These are phyloP conservation scores for Vollenhovia emeryi DNA, from an alignment of 1,140 invertebrate species.

Conservation along the genomic window DNA sequence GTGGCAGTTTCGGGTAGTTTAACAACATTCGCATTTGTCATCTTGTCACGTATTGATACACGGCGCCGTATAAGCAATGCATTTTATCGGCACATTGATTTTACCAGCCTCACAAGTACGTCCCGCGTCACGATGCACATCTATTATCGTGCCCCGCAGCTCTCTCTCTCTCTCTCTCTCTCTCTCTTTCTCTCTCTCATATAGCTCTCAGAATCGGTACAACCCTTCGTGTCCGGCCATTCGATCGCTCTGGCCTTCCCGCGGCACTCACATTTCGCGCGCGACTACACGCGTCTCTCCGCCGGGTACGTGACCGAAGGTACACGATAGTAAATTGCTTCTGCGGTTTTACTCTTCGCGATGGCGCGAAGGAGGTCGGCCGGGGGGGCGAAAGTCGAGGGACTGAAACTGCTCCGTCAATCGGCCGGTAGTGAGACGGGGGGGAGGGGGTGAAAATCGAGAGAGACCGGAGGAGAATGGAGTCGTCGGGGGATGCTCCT, in stretches of 20 bases:
- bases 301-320: slow-evolving; percentile 53
- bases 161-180: background rate
- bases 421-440: background rate
- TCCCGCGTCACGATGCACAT: slow-evolving; percentile 36
- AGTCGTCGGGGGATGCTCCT: slow-evolving; percentile 32
- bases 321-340: slow-evolving; percentile 55
- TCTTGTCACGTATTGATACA: slow-evolving; percentile 34
- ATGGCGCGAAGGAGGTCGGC: background rate
- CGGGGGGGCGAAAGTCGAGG: background rate
- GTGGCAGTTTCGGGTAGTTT: background rate
- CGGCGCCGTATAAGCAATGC: background rate
- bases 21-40: background rate
- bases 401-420: slow-evolving; percentile 26
- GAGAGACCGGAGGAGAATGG: background rate
- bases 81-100: slow-evolving; percentile 51
- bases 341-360: slow-evolving; percentile 25
- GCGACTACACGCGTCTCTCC: slow-evolving; percentile 50
- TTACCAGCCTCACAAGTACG: slow-evolving; percentile 17
- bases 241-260: slow-evolving; percentile 45
- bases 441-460: slow-evolving; percentile 36
- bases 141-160: slow-evolving; percentile 1
- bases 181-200: background rate
- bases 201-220: slow-evolving; percentile 35
- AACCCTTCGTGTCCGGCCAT: slow-evolving; percentile 42
- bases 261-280: slow-evolving; percentile 47